Evolutionary conservation across 2,113 vertebrate genomes (phyloP).

Genomic region (Octodon degus): DNA sequence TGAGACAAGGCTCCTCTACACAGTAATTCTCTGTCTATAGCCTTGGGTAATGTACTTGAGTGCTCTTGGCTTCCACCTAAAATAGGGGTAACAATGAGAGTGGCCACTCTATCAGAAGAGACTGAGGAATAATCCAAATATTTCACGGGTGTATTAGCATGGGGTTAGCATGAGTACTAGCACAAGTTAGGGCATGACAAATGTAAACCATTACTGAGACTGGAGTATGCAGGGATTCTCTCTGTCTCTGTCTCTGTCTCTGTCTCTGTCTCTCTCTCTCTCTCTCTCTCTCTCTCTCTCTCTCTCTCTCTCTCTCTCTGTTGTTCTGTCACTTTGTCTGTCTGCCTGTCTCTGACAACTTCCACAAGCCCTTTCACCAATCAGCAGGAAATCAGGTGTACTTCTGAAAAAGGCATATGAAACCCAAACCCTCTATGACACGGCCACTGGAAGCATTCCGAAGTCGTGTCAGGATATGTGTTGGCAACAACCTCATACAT

Average conservation of each 20-base stretch:
- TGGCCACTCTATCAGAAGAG: too few relatives aligned
- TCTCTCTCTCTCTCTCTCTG: background rate
- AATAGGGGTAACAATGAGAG: background rate
- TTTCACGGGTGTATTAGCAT: fast-evolving
- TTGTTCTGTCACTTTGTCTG: too few relatives aligned
- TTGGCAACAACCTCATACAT: background rate
- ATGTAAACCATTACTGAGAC: background rate
- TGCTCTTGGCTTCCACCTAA: background rate
- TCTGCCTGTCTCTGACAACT: too few relatives aligned
- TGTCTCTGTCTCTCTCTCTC: background rate
- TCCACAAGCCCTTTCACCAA: background rate
- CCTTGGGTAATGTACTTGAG: background rate
- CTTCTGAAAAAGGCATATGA: background rate
- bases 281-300: background rate
- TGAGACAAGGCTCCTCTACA: background rate
- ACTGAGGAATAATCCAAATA: background rate
- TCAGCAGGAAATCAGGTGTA: background rate
- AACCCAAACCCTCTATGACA: background rate
- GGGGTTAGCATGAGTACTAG: fast-evolving
- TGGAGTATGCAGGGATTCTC: background rate
- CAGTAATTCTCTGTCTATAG: background rate
- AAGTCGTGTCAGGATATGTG: background rate
- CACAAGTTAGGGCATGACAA: background rate
- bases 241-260: background rate
- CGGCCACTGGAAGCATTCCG: background rate